Base-by-base conservation (phyloP, 2,888 invertebrate species). In the Drosophila anomalipes region DNA sequence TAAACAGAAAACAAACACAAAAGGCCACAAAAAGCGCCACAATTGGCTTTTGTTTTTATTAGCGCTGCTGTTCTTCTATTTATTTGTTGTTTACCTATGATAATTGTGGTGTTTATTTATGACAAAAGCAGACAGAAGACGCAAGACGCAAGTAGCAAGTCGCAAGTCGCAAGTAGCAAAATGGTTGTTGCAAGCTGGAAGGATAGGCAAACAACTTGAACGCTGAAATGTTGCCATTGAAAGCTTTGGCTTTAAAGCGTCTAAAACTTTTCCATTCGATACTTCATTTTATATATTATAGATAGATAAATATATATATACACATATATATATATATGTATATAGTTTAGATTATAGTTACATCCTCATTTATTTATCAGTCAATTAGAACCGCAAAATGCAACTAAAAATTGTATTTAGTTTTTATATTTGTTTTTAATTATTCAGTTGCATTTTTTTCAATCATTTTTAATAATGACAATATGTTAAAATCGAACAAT, bases 51-150 rank as follows among this genome's bases (percentile, higher is more conserved):
- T 81, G 82, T 82, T 90, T 88, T 79, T 83, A 89, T 83, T 85
- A 35, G 49, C 69, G 66, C 49, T 69, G 66, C 68, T 73, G 41
- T 75, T 69, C 65, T 66, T 59, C 73, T 86, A 73, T 81, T 83
- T 81, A 80, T 86, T 80, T 79, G 54, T 74, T 86, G 88, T 86
- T 89, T 86, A 84, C 85, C 88, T 86, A 89, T 86, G 90, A 89
- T 86, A 86, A 86, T 86, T 86, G 90, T 67, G 70, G 74, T 86
- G 87, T 86, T 86, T 86, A 89, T 87, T 87, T 84, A 82, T 82
- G 89, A 68, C 72, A 73, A 58, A 70, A 63, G 51, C 70, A 39
- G 35, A 47, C 56, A 33, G 22, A 64, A 59, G 37, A 52, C 47
- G 51, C 35, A 30, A 26, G 37, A 7, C 4, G 26, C 22, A 37